Percentiles rank a stretch among this genome's conserved stretches.
Evolutionary conservation across 2,797 vertebrate genomes (phyloP).

Genomic region (Premnoplex brunnescens): DNA sequence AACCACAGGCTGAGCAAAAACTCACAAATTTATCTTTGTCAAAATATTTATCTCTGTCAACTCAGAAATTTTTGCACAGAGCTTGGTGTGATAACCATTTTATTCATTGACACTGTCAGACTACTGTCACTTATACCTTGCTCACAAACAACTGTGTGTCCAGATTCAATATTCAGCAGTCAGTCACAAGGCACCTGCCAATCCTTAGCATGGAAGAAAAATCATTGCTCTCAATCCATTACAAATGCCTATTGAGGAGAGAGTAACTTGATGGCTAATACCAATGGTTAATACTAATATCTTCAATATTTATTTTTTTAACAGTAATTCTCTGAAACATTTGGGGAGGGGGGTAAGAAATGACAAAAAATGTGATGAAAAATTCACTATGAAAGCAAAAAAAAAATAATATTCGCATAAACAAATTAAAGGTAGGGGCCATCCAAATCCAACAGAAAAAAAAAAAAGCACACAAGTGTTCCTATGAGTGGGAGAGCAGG

Average conservation of each 20-base stretch:
- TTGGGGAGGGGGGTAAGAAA: not conserved
- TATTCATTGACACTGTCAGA: not conserved
- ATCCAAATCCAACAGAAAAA: not conserved
- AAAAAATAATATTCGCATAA: not conserved
- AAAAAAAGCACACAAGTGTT: not conserved
- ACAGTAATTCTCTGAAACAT: not conserved
- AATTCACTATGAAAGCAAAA: not conserved
- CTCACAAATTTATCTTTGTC: not conserved
- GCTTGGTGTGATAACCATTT: accelerated
- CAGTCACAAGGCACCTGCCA: not conserved
- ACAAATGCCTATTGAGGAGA: not conserved
- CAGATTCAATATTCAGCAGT: not conserved
- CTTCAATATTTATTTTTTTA: not conserved
- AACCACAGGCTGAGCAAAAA: not conserved
- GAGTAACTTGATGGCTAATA: not conserved
- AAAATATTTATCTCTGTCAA: not conserved
- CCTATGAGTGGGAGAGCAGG: not conserved
- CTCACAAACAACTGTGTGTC: not conserved
- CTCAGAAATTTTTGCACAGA: not conserved
- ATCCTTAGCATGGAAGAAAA: not conserved
- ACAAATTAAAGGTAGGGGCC: not conserved
- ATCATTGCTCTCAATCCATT: not conserved
- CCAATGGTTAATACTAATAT: not conserved
- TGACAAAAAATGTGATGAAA: not conserved
- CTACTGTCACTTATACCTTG: not conserved